A percentile compares a stretch with the other conserved stretches of the same genome.
Conservation (phyloP, 2,888 invertebrate species). For the Drosophila koepferae region DNA sequence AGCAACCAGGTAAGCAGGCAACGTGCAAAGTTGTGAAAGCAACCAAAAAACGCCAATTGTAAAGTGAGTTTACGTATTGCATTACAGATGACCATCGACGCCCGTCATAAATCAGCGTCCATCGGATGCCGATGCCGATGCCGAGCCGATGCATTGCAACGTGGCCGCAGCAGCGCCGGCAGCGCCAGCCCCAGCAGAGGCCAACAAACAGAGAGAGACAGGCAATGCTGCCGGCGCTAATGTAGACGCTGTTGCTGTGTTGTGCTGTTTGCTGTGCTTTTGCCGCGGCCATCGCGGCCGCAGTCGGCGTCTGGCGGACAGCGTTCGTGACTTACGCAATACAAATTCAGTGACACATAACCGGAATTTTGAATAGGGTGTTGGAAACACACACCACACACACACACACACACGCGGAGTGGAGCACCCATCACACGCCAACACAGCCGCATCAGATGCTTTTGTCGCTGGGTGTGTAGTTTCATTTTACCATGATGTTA, state of each 20-base stretch:
- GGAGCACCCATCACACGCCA: slow-evolving; percentile 18
- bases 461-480: slow-evolving; percentile 40
- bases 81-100: slow-evolving; percentile 63
- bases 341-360: slow-evolving; percentile 85
- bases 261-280: slow-evolving; percentile 25
- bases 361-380: slow-evolving; percentile 82
- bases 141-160: slow-evolving; percentile 51
- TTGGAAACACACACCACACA: slow-evolving; percentile 67
- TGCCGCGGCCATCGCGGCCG: slow-evolving; percentile 45
- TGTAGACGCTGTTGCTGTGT: slow-evolving; percentile 34
- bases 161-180: slow-evolving; percentile 45
- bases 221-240: slow-evolving; percentile 41
- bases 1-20: slow-evolving; percentile 70
- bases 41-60: slow-evolving; percentile 57
- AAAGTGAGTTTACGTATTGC: slow-evolving; percentile 70
- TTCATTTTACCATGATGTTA: slow-evolving; percentile 72
- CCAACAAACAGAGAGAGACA: slow-evolving; percentile 34
- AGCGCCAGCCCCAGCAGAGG: slow-evolving; percentile 35
- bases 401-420: slow-evolving; percentile 7
- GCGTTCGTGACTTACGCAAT: slow-evolving; percentile 84
- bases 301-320: slow-evolving; percentile 68
- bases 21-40: slow-evolving; percentile 78
- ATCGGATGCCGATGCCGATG: slow-evolving; percentile 34
- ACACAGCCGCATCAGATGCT: slow-evolving; percentile 23
- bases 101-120: slow-evolving; percentile 37